These are phyloP conservation scores for Rhinichthys osculus DNA, from an alignment of 2,797 vertebrate genomes.

Conservation along the genomic window DNA sequence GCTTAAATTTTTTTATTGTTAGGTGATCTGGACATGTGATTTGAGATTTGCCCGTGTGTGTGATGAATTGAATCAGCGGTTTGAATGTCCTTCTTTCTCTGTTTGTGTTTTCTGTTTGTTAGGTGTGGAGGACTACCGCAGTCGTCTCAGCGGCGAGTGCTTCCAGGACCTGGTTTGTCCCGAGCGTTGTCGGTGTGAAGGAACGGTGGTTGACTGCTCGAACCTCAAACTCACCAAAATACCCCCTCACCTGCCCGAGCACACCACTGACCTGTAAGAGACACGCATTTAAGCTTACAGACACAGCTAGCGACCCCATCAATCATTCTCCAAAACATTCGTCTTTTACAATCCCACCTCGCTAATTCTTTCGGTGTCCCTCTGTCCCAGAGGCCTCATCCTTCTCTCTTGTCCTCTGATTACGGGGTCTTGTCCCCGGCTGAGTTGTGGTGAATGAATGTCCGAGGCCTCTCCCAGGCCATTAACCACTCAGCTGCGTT, in stretches of 20 bases:
- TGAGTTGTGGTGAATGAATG: constrained; percentile 47
- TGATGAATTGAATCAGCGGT: constrained; percentile 19
- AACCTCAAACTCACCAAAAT: constrained; percentile 90
- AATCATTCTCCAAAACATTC: constrained; percentile 4
- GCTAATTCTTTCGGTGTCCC: constrained; percentile 23
- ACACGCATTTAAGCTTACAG: not conserved
- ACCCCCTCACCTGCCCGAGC: constrained; percentile 90
- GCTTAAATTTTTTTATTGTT: not conserved
- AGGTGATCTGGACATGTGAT: not conserved
- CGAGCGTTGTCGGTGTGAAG: constrained; percentile 94
- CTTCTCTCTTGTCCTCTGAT: constrained; percentile 38
- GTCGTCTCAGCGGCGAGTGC: constrained; percentile 90
- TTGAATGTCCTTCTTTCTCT: constrained; percentile 50
- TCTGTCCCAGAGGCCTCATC: constrained; percentile 28
- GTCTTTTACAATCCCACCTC: constrained; percentile 3
- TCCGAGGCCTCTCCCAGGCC: constrained; percentile 46
- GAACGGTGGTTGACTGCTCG: constrained; percentile 95
- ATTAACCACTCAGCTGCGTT: constrained; percentile 36
- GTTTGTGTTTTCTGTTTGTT: constrained; percentile 52
- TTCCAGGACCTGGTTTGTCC: constrained; percentile 96
- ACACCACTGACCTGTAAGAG: constrained; percentile 94
- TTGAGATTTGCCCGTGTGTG: not conserved
- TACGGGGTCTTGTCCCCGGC: constrained; percentile 1
- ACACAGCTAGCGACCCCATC: not conserved
- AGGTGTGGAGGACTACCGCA: constrained; percentile 96